A percentile compares a stretch with the other conserved stretches of the same genome.
Evolutionary conservation across 2,113 vertebrate genomes (phyloP).

Genomic region (Pterocles burchelli): DNA sequence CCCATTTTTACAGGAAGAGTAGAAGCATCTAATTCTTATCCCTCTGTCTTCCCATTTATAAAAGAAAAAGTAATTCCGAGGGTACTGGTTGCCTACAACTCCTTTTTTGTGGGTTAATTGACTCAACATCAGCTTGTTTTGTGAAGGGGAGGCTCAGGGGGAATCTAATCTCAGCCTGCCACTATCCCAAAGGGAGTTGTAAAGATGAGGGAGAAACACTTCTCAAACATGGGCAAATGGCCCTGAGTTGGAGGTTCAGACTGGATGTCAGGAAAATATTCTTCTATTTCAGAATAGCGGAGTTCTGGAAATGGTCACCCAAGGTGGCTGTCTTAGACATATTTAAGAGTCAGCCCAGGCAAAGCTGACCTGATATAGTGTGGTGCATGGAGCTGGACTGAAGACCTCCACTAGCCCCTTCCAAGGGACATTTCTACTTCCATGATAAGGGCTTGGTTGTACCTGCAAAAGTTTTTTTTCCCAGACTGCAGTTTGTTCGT

Average conservation of each 20-base stretch:
- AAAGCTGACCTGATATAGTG: background rate
- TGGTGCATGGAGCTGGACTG: background rate
- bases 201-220: background rate
- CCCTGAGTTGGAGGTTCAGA: background rate
- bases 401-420: background rate
- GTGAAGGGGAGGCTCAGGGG: background rate
- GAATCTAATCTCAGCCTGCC: background rate
- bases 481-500: background rate
- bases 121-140: background rate
- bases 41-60: background rate
- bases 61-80: background rate
- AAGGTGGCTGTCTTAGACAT: background rate
- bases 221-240: background rate
- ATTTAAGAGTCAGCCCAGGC: background rate
- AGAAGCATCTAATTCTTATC: background rate
- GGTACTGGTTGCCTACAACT: background rate
- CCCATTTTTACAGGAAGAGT: background rate
- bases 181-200: background rate
- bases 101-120: background rate
- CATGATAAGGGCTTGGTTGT: background rate
- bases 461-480: background rate
- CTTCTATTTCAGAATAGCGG: background rate
- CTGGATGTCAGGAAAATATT: background rate
- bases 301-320: accelerated
- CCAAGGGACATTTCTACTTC: background rate